Evolutionary conservation across 1,140 invertebrate genomes (phyloP).

Genomic region (Drosophila nannoptera): DNA sequence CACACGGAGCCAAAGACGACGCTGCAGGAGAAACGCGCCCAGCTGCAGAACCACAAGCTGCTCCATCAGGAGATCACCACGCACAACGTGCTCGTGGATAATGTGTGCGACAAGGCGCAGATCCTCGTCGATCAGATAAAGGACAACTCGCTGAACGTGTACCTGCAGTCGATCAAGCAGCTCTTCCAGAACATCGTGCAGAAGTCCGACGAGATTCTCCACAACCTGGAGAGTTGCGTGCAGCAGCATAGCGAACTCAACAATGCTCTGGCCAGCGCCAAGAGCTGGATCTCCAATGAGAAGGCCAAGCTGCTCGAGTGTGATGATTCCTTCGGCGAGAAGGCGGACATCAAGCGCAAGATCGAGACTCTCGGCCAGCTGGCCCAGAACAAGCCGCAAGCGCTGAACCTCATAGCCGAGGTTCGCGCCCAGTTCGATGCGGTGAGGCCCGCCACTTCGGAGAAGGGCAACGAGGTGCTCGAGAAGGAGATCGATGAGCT

Average conservation of each 20-base stretch:
- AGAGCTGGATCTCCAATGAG: conserved; percentile 89
- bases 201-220: conserved; percentile 91
- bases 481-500: conserved; percentile 87
- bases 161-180: conserved; percentile 92
- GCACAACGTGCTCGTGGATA: conserved; percentile 92
- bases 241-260: conserved; percentile 91
- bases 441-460: conserved; percentile 90
- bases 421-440: conserved; percentile 84
- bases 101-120: conserved; percentile 94
- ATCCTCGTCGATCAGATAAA: conserved; percentile 93
- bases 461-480: conserved; percentile 86
- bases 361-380: conserved; percentile 85
- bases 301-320: conserved; percentile 87
- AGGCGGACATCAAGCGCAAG: conserved; percentile 87
- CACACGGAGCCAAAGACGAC: conserved; percentile 94
- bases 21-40: conserved; percentile 95
- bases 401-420: conserved; percentile 85
- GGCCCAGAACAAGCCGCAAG: conserved; percentile 85
- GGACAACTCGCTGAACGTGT: conserved; percentile 90
- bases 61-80: conserved; percentile 97
- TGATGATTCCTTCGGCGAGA: conserved; percentile 89
- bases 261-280: conserved; percentile 85
- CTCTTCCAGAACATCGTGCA: conserved; percentile 92
- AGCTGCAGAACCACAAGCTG: conserved; percentile 95
- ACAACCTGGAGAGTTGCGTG: conserved; percentile 91